Evolutionary conservation across 2,888 invertebrate species (phyloP), one percentile per base, ranked within the genome.

Genomic region (Ptychoptera albimana): DNA sequence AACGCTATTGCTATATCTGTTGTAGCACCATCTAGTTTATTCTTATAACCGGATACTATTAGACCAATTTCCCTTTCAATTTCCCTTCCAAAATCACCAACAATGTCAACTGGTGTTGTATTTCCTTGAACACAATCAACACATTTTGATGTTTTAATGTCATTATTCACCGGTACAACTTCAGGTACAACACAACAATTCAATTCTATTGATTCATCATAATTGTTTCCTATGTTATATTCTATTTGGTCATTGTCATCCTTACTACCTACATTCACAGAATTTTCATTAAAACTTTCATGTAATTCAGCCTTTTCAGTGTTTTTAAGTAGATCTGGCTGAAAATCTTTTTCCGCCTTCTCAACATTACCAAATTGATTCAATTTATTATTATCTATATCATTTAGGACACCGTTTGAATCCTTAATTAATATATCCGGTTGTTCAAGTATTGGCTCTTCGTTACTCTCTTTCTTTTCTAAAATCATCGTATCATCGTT

Each of bases 61-160:
- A 61, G 52, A 15, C 61, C 60, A 47, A 63, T 59, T 47, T 63
- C 63, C 4, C 57, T 50, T 51, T 63, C 61, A 34, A 63, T 58
- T 50, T 62, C 62, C 16, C 58, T 53, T 2, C 57, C 61, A 50
- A 63, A 63, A 50, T 63, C 58, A 2, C 63, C 63, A 44, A 63
- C 58, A 37, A 63, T 63, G 53, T 61, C 60, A 8, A 60, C 56
- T 1, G 62, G 59, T 16, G 60, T 58, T 37, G 56, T 47, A n/a
- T 14, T 35, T 10, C 57, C 55, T 37, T 53, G 50, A 3, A 55
- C 55, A 38, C 51, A 50, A 40, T 56, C 57, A 39, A 56, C 57
- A 32, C 52, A 53, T 4, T 48, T 45, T n/a, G 42, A n/a, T 23
- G 31, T 31, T 40, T 32, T 32, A 12, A 32, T 40, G n/a, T n/a